Evolutionary conservation across 92 coral and sea anemone genomes (phyloP), one percentile per base, ranked within the genome.

Genomic region (Bergia puertoricense): DNA sequence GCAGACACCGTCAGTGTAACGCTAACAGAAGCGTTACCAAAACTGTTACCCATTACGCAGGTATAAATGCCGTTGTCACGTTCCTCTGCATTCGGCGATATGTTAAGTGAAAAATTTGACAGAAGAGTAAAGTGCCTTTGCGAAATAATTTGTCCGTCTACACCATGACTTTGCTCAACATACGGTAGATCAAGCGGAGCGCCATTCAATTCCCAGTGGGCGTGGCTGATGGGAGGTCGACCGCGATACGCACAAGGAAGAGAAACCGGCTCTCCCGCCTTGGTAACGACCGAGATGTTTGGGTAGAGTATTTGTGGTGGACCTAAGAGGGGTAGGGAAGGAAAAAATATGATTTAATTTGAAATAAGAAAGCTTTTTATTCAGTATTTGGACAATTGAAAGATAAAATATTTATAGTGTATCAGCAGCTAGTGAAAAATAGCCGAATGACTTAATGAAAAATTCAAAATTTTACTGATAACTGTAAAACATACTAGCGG

Each of bases 21-120:
- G 2, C 76, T 68, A 3, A 30, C 41, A 3, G 86, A 67, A 30
- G 86, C 86, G 76, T 69, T 82, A 44, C 86, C 86, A 45, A 42
- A 82, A 42, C 65, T 42, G n/a, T 82, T 82, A 67, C 43, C 41
- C 87, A 84, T 84, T 39, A 84, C 50, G 77, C 87, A 84, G 30
- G 87, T 68, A 73, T 84, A 84, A 36, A 45, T 8, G 9, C 87
- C 87, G 11, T 54, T 69, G 37, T 84, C 86, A 42, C 15, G 2
- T 46, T 30, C 5, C 0, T 15, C 68, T 20, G 79, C 78, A 69
- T 84, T 30, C 30, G 30, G 71, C 54, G 77, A 15, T 36, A 84
- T 72, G 68, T 84, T 23, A 68, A 68, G 46, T 36, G 87, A 84
- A 71, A 84, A 84, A 71, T 84, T 84, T 14, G 87, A 23, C 39